These are phyloP conservation scores for Agrenia bidenticulata DNA, from an alignment of 2,888 invertebrate genomes.

Conservation along the genomic window DNA sequence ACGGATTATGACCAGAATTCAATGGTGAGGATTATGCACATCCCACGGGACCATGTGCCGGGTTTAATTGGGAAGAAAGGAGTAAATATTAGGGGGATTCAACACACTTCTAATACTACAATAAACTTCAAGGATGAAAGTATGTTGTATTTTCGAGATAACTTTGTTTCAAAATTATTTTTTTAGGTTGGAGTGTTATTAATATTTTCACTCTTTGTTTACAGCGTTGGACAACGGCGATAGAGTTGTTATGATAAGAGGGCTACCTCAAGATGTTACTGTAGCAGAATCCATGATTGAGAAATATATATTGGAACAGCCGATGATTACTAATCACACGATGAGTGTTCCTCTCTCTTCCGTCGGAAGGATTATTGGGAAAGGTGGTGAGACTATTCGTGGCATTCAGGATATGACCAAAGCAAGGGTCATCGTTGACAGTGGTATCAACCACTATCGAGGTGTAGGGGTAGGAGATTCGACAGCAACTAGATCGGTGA, in stretches of 20 bases:
- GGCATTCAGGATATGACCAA: conserved; percentile 71
- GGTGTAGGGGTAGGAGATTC: conserved; percentile 26
- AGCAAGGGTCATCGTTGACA: conserved; percentile 69
- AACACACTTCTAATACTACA: conserved; percentile 69
- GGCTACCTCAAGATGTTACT: conserved; percentile 66
- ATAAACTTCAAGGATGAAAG: conserved; percentile 59
- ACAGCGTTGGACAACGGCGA: conserved; percentile 59
- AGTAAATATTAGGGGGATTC: conserved; percentile 72
- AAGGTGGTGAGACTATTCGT: conserved; percentile 70
- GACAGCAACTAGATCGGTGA: conserved; percentile 52
- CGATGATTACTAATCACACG: conserved; percentile 63
- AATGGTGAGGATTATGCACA: conserved; percentile 32
- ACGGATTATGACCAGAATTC: conserved; percentile 29
- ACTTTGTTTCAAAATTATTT: conserved; percentile 3
- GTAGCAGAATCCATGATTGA: conserved; percentile 72
- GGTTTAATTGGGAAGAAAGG: conserved; percentile 68
- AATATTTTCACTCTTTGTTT: conserved; percentile 12
- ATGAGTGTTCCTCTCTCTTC: conserved; percentile 34
- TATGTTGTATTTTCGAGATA: conserved; percentile 41
- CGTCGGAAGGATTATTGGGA: conserved; percentile 72
- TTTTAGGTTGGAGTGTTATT: too few relatives aligned
- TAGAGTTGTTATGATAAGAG: conserved; percentile 71
- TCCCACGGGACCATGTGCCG: conserved; percentile 57
- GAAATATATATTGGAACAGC: conserved; percentile 68
- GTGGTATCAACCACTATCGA: conserved; percentile 36